phyloP scores from a whole-genome alignment of 1,140 invertebrate species.

The Bathynomus jamesi region DNA sequence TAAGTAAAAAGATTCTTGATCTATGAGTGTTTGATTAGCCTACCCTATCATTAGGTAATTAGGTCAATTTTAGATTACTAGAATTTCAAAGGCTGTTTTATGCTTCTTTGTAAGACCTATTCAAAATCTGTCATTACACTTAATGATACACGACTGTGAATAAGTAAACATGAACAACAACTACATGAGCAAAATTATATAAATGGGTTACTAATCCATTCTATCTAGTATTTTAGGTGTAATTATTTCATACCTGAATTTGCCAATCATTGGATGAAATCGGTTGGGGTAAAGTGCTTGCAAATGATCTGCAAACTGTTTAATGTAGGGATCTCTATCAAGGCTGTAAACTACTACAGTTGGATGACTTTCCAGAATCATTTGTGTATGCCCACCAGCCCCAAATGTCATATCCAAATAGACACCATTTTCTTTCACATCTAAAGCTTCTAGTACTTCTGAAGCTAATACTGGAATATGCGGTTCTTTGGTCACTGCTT shows the following conservation, averaged over 20 bases:
- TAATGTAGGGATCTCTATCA: constrained; percentile 6
- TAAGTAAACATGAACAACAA: too few relatives aligned
- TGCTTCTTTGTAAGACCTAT: too few relatives aligned
- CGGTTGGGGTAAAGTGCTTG: constrained; percentile 1
- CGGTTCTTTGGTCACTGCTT: not conserved
- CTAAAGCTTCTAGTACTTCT: not conserved
- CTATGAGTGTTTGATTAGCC: too few relatives aligned
- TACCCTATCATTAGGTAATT: too few relatives aligned
- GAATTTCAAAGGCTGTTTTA: too few relatives aligned
- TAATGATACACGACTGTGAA: too few relatives aligned
- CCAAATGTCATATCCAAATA: constrained; percentile 13
- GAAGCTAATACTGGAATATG: not conserved
- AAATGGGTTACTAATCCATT: too few relatives aligned
- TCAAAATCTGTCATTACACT: too few relatives aligned
- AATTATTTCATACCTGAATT: constrained; percentile 10
- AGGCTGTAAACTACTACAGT: not conserved
- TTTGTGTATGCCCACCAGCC: constrained; percentile 12
- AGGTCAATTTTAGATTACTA: too few relatives aligned
- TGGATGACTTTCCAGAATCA: constrained; percentile 4
- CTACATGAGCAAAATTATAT: too few relatives aligned
- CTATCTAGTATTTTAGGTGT: too few relatives aligned
- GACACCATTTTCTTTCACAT: constrained; percentile 5
- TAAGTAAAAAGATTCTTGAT: too few relatives aligned
- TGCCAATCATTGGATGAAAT: constrained; percentile 6
- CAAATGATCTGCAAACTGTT: not conserved